Evolutionary conservation across 2,113 vertebrate species (phyloP).

Genomic region (Myotis davidii): DNA sequence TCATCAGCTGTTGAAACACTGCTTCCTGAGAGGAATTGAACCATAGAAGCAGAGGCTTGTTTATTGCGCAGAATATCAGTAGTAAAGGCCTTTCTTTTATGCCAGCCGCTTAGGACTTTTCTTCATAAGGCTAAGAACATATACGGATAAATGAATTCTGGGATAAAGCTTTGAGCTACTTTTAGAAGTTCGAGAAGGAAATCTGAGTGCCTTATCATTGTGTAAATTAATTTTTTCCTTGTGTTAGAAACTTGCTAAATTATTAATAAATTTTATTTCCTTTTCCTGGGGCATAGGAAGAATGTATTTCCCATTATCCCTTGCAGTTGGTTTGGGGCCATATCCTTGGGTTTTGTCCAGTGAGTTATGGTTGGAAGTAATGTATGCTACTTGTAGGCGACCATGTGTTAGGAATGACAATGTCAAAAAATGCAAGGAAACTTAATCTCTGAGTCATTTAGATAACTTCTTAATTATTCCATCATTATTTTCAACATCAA

Average conservation of each 20-base stretch:
- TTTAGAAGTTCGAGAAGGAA: constrained; percentile 4
- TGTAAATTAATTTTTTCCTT: not conserved
- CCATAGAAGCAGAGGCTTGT: not conserved
- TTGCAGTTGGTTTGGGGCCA: not conserved
- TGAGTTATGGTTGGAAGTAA: not conserved
- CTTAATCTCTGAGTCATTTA: constrained; percentile 33
- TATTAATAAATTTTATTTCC: constrained; percentile 1
- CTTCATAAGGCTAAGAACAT: not conserved
- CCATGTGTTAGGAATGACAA: not conserved
- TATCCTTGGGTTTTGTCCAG: not conserved
- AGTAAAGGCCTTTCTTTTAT: not conserved
- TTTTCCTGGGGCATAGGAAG: not conserved
- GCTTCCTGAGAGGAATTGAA: not conserved
- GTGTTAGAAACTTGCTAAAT: not conserved
- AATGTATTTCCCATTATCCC: not conserved
- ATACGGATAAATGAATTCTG: not conserved
- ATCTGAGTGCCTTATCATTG: not conserved
- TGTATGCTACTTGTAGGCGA: not conserved
- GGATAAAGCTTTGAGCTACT: not conserved
- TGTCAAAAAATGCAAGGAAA: not conserved
- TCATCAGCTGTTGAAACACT: not conserved
- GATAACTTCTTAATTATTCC: constrained; percentile 21
- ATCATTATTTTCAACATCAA: constrained; percentile 36
- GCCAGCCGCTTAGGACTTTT: not conserved
- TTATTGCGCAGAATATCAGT: not conserved